phyloP scores from a whole-genome alignment of 1,140 invertebrate genomes.

The Pissodes strobi region DNA sequence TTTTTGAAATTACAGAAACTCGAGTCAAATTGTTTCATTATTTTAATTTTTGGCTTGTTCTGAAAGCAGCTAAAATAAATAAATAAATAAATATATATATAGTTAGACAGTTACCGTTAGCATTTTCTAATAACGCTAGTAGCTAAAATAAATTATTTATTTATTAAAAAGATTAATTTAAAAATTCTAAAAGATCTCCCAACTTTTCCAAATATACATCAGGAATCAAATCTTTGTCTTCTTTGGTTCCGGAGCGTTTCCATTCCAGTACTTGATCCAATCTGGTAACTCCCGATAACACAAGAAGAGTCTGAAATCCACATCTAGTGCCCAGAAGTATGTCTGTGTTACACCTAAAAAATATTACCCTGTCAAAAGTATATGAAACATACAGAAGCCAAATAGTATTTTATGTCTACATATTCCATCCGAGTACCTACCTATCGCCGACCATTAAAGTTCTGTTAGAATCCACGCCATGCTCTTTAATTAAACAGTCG shows the following conservation, averaged over 20 bases:
- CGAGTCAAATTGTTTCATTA: too few species aligned
- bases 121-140: too few species aligned
- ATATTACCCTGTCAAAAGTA: too few species aligned
- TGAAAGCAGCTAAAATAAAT: too few species aligned
- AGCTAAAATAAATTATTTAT: too few species aligned
- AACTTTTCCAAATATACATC: slow-evolving; percentile 75
- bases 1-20: too few species aligned
- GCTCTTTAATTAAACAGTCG: slow-evolving; percentile 60
- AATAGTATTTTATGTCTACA: too few species aligned
- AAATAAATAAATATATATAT: too few species aligned
- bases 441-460: slow-evolving; percentile 95
- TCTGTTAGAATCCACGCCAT: slow-evolving; percentile 73
- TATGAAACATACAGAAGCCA: too few species aligned
- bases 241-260: slow-evolving; percentile 59
- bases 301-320: slow-evolving; percentile 82
- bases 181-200: slow-evolving; percentile 59
- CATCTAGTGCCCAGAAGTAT: slow-evolving; percentile 84
- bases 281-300: slow-evolving; percentile 79
- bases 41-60: too few species aligned
- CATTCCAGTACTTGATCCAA: slow-evolving; percentile 68
- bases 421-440: slow-evolving; percentile 58
- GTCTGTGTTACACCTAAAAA: slow-evolving; percentile 79
- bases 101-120: too few species aligned
- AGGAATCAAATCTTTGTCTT: slow-evolving; percentile 71
- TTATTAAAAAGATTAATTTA: too few species aligned